A percentile compares a stretch with the other conserved stretches of the same genome.
Conservation (phyloP, 2,888 invertebrate genomes). For the Quadroppia sp. region DNA sequence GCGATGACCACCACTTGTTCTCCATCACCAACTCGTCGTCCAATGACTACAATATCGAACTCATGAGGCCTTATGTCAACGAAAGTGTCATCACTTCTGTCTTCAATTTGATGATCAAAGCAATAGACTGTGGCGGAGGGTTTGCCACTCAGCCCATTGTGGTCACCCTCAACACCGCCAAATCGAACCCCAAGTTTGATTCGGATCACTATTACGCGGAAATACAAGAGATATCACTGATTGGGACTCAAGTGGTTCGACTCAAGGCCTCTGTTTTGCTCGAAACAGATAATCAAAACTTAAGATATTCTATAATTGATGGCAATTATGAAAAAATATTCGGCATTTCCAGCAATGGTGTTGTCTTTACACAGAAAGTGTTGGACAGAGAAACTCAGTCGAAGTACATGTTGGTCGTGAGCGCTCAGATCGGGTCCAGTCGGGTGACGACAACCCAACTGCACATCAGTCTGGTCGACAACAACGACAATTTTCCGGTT, state of each 20-base stretch:
- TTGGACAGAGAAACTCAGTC: slow-evolving; percentile 88
- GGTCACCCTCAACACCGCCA: slow-evolving; percentile 29
- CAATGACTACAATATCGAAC: slow-evolving; percentile 63
- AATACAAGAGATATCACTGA: slow-evolving; percentile 80
- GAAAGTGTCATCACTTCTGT: slow-evolving; percentile 40
- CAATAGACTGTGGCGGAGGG: slow-evolving; percentile 69
- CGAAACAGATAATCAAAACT: background rate
- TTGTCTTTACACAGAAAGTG: slow-evolving; percentile 51
- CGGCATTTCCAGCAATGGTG: slow-evolving; percentile 57
- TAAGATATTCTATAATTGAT: slow-evolving; percentile 27
- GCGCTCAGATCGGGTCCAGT: slow-evolving; percentile 71
- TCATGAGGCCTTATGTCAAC: slow-evolving; percentile 65
- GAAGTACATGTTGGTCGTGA: slow-evolving; percentile 74
- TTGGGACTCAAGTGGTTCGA: slow-evolving; percentile 74
- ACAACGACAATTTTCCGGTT: slow-evolving; percentile 89
- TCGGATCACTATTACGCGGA: slow-evolving; percentile 79
- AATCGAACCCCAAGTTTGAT: slow-evolving; percentile 70
- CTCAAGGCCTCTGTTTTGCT: slow-evolving; percentile 5
- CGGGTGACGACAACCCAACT: slow-evolving; percentile 75
- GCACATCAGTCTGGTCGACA: slow-evolving; percentile 78
- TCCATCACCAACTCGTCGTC: slow-evolving; percentile 63
- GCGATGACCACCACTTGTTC: slow-evolving; percentile 85
- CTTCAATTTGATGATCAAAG: slow-evolving; percentile 66
- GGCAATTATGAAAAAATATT: slow-evolving; percentile 41
- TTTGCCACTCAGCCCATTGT: slow-evolving; percentile 35